A percentile compares a stretch with the other conserved stretches of the same genome.
These are phyloP conservation scores for Microtus richardsoni DNA, from an alignment of 2,113 vertebrate species.

Conservation along the genomic window DNA sequence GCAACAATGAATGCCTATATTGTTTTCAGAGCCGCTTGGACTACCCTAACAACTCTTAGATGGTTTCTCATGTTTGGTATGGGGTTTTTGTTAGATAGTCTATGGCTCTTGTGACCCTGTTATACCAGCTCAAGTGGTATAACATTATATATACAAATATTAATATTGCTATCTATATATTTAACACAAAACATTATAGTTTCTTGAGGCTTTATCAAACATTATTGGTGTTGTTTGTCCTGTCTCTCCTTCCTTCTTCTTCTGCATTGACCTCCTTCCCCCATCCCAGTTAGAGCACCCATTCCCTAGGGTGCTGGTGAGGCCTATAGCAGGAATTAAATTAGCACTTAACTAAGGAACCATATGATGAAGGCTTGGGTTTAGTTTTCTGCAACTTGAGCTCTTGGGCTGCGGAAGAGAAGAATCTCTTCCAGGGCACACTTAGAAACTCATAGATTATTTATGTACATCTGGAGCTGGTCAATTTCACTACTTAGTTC, in stretches of 20 bases:
- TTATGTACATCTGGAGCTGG: neutral
- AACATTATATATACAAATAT: neutral
- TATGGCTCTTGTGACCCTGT: neutral
- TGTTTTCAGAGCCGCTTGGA: neutral
- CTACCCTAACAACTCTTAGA: neutral
- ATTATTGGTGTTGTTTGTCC: neutral
- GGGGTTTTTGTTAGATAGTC: neutral
- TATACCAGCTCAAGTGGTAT: neutral
- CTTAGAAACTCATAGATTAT: neutral
- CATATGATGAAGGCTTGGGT: neutral
- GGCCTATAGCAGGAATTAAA: neutral
- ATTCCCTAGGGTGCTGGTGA: neutral
- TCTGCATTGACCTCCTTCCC: neutral
- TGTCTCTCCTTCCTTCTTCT: neutral
- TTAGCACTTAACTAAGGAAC: neutral
- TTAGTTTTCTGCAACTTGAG: neutral
- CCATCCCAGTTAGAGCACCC: neutral
- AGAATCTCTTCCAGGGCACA: neutral
- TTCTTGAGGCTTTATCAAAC: no score
- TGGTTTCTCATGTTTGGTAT: neutral
- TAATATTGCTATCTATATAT: no score
- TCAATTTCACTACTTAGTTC: neutral
- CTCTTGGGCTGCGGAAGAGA: neutral
- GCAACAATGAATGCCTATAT: neutral
- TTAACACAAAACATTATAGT: no score